A percentile compares a stretch with the other conserved stretches of the same genome.
Evolutionary conservation across 2,888 invertebrate genomes (phyloP).

Genomic region (Drosophila colorata): DNA sequence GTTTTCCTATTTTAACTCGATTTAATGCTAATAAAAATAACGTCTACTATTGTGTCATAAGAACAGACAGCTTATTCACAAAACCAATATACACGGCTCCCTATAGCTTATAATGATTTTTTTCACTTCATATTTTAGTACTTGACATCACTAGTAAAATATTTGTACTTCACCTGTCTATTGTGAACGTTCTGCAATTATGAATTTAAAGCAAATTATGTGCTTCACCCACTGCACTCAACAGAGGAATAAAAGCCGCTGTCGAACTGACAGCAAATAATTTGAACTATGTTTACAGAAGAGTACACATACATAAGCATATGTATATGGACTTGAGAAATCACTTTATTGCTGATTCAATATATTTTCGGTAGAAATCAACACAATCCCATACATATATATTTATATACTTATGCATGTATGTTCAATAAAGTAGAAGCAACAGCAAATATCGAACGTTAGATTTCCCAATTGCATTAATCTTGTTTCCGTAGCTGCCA

Average conservation of each 20-base stretch:
- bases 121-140: too few relatives aligned
- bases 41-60: too few relatives aligned
- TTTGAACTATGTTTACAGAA: background rate
- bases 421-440: conserved; percentile 20
- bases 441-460: conserved; percentile 36
- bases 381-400: conserved; percentile 29
- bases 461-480: conserved; percentile 75
- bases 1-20: too few relatives aligned
- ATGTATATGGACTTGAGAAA: background rate
- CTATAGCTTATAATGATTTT: too few relatives aligned
- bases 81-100: too few relatives aligned
- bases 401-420: conserved; percentile 8
- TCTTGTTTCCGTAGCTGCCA: conserved; percentile 55
- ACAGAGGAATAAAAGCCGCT: background rate
- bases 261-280: background rate
- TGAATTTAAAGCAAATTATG: too few relatives aligned
- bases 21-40: too few relatives aligned
- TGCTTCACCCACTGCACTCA: background rate
- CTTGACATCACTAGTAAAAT: too few relatives aligned
- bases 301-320: background rate
- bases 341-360: conserved; percentile 26
- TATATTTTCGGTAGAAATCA: conserved; percentile 18
- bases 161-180: background rate
- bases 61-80: too few relatives aligned
- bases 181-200: background rate